Base-by-base conservation (phyloP, 2,888 invertebrate genomes). In the Mongoloraphidia duomilia region DNA sequence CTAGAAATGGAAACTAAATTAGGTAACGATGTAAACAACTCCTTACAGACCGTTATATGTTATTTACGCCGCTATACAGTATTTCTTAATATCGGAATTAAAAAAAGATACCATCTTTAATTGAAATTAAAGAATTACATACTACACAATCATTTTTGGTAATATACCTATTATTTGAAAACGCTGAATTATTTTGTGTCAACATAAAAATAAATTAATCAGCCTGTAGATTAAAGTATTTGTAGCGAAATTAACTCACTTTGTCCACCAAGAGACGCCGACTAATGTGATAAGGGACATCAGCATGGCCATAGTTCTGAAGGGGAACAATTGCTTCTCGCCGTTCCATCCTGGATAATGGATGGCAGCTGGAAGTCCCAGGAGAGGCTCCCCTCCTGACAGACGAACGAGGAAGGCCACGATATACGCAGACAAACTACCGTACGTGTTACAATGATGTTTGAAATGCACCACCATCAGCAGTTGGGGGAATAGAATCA, bases 381-480 rank as follows among this genome's bases (percentile, higher is more conserved):
- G 74, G 58, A 89, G 68, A 48, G 82, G 79, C 69, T 96, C 96
- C 0, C 96, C 90, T 0, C 95, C 94, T 0, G 87, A 79, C 44
- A 94, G 68, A 3, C 95, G 77, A 52, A 92, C 81, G 54, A 86
- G 65, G 61, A 87, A 77, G 1, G 92, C 93, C 54, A 91, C 77
- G 52, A 89, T 75, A 68, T 92, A 92, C 1, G 91, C 92, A 1
- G 86, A 75, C 47, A 98, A 73, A 40, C 95, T 95, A 36, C 97
- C 97, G 68, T 98, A 98, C 9, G 96, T 96, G 73, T 98, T 98
- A 72, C 93, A 92, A 66, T 89, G 77, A 56, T 84, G 77, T 67
- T 89, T 86, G 71, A 94, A 89, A 72, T 97, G 95, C 17, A 98
- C 94, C 58, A 97, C 97, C 84, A 94, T 94, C 59, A 96, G 76